A percentile compares a stretch with the other conserved stretches of the same genome.
Conservation (phyloP, 2,797 vertebrate genomes). For the Caiman crocodilus region DNA sequence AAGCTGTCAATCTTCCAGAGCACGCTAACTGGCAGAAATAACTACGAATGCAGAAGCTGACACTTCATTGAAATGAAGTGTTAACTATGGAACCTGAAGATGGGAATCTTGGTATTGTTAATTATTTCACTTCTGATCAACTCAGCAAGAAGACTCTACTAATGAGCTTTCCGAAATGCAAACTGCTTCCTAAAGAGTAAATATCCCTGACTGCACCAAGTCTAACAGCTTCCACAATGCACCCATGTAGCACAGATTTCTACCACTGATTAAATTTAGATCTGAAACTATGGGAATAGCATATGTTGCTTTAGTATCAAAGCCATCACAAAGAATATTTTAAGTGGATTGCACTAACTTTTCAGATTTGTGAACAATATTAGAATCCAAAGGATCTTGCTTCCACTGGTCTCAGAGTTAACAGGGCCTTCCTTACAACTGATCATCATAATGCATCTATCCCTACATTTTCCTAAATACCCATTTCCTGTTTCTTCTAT, state of each 20-base stretch:
- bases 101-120: not conserved
- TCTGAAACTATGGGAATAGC: fast-evolving
- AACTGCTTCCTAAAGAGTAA: not conserved
- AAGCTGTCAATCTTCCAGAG: not conserved
- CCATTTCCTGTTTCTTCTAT: not conserved
- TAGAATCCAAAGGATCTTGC: not conserved
- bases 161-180: fast-evolving
- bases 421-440: not conserved
- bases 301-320: not conserved
- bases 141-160: fast-evolving
- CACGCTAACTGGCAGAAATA: not conserved
- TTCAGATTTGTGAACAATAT: not conserved
- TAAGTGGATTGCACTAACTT: fast-evolving
- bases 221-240: fast-evolving
- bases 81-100: not conserved
- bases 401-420: not conserved
- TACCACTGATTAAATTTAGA: not conserved
- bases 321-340: too few relatives aligned
- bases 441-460: not conserved
- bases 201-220: fast-evolving
- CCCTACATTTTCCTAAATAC: not conserved
- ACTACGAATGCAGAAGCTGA: not conserved
- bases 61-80: not conserved
- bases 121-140: fast-evolving
- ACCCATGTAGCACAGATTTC: not conserved